Evolutionary conservation across 1,140 invertebrate species (phyloP), one percentile per base, ranked within the genome.

Genomic region (Grapholita molesta): DNA sequence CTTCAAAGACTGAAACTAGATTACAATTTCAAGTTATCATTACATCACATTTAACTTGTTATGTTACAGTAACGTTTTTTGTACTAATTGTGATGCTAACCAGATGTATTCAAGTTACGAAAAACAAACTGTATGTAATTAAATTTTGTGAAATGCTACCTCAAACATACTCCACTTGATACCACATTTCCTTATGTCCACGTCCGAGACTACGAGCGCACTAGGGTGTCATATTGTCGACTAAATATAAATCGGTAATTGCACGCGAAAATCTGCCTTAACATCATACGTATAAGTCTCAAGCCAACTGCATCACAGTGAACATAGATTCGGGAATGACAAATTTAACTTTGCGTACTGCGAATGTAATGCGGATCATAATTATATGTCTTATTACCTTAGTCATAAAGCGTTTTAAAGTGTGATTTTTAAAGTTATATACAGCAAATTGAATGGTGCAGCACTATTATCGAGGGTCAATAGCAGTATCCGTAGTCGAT

Each of bases 381-480:
- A 71, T 66, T 73, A 38, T 73, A 33, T n/a, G 28, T 65, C 70
- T 72, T 79, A 75, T 73, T 12, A 68, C 38, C 61, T 64, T 53
- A 42, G 64, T 11, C 3, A 9, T 77, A 68, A 48, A 66, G 53
- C 55, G 64, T n/a, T 70, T 71, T 66, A 69, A n/a, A 32, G 67
- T 69, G 52, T 23, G 38, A 11, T 68, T 64, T 52, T 64, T 28
- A 64, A 33, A 25, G 8, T 68, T 61, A 32, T 57, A 32, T 71
- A 73, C 68, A 70, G 69, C 32, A 67, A 64, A 66, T 57, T 61
- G 66, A 72, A 74, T 81, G 75, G 74, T 82, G 72, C 70, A 61
- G 70, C 73, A 77, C 75, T 79, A 76, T 79, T 79, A 80, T 72
- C 52, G 75, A 72, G 78, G 83, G 81, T 85, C 83, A 85, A 83